phyloP scores from a whole-genome alignment of 2,113 vertebrate species.

The Nipponia nippon region DNA sequence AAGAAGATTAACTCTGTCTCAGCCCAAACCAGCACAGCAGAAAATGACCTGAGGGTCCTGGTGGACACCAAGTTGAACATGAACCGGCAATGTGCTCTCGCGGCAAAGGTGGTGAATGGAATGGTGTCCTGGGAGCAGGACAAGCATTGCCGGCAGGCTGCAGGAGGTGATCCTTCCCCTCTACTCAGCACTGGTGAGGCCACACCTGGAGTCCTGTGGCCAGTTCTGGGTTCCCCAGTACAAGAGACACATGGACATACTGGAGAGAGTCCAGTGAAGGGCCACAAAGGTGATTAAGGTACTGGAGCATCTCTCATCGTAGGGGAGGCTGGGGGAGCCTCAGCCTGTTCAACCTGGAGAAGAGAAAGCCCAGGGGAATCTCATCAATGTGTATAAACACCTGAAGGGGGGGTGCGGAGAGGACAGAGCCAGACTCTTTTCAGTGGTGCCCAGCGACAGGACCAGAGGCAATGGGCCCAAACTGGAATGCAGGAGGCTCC shows the following conservation, averaged over 20 bases:
- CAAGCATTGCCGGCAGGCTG: not conserved
- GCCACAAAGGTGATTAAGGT: not conserved
- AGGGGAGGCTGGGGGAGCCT: not conserved
- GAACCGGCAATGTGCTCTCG: not conserved
- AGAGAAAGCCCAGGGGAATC: not conserved
- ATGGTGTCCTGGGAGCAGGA: not conserved
- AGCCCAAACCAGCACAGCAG: too few relatives aligned
- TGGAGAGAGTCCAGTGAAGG: not conserved
- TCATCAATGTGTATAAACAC: not conserved
- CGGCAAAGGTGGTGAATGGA: not conserved
- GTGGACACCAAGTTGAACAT: not conserved
- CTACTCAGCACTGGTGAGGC: not conserved
- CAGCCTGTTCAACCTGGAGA: not conserved
- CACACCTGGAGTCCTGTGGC: not conserved
- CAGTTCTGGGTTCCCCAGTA: not conserved
- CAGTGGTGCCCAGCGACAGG: not conserved
- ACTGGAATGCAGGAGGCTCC: not conserved
- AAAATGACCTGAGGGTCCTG: not conserved
- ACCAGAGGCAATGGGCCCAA: not conserved
- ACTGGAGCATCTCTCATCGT: not conserved
- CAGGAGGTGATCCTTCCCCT: not conserved
- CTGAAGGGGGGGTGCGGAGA: not conserved
- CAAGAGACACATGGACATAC: not conserved
- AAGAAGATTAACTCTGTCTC: too few relatives aligned
- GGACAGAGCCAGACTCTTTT: not conserved